phyloP scores from a whole-genome alignment of 2,888 invertebrate genomes.

The Dasypolia templi region DNA sequence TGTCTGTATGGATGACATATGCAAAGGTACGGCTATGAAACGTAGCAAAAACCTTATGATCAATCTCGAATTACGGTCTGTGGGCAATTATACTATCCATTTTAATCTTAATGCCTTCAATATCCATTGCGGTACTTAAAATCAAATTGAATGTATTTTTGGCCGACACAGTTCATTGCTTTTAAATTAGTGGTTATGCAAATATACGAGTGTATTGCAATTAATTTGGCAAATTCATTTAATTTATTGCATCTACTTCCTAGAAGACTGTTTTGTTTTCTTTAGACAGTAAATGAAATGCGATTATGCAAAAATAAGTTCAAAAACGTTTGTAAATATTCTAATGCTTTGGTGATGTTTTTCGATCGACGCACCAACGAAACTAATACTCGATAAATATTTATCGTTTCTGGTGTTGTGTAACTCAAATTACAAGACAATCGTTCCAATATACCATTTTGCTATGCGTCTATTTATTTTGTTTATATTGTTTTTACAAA shows the following conservation, averaged over 20 bases:
- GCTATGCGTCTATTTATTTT: slow-evolving; percentile 42
- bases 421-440: slow-evolving; percentile 61
- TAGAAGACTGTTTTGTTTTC: slow-evolving; percentile 33
- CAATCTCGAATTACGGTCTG: slow-evolving; percentile 8
- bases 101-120: slow-evolving; percentile 26
- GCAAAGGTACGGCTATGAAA: neutral
- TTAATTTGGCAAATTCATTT: slow-evolving; percentile 47
- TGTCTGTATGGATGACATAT: neutral
- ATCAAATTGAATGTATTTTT: slow-evolving; percentile 36
- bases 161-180: slow-evolving; percentile 28
- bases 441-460: slow-evolving; percentile 50
- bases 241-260: slow-evolving; percentile 41
- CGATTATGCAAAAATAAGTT: slow-evolving; percentile 33
- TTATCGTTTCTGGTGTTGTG: slow-evolving; percentile 70
- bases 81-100: slow-evolving; percentile 22
- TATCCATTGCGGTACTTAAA: slow-evolving; percentile 22
- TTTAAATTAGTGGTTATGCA: slow-evolving; percentile 27
- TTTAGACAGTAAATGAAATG: slow-evolving; percentile 32
- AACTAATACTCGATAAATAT: slow-evolving; percentile 67
- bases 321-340: slow-evolving; percentile 31
- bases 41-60: slow-evolving; percentile 8
- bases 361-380: slow-evolving; percentile 57
- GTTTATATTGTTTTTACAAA: slow-evolving; percentile 51
- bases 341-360: slow-evolving; percentile 32
- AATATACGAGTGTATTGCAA: slow-evolving; percentile 21